Conservation (phyloP, 2,797 vertebrate species). For the Orestias chungarensis region DNA sequence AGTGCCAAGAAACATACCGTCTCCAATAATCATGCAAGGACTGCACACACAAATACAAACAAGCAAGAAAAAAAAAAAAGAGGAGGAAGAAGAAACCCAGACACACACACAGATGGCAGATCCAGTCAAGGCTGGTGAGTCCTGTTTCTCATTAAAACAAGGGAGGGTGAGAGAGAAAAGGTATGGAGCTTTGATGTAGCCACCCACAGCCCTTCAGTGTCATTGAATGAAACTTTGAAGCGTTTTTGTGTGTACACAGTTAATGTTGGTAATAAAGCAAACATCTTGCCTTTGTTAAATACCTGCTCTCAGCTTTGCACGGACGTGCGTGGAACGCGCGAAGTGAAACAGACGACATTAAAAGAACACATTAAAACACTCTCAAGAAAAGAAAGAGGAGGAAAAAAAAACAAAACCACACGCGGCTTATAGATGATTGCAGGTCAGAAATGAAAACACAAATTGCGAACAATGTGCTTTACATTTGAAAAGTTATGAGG, state of each 20-base stretch:
- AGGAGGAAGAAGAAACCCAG: conserved; percentile 27
- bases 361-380: conserved; percentile 57
- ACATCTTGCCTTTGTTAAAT: conserved; percentile 84
- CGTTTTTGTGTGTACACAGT: conserved; percentile 75
- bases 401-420: too few species aligned
- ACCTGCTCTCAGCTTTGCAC: conserved; percentile 55
- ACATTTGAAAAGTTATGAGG: conserved; percentile 45
- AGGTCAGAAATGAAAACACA: conserved; percentile 49
- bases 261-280: conserved; percentile 81
- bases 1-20: conserved; percentile 49
- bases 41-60: conserved; percentile 29
- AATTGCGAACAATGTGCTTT: conserved; percentile 58
- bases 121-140: conserved; percentile 84
- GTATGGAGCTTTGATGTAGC: conserved; percentile 85
- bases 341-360: conserved; percentile 45
- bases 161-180: conserved; percentile 72
- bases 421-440: conserved; percentile 41
- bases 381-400: too few species aligned
- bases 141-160: conserved; percentile 83
- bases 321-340: conserved; percentile 8
- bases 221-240: conserved; percentile 81
- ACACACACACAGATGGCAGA: conserved; percentile 80
- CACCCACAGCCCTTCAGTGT: conserved; percentile 82
- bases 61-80: conserved; percentile 26
- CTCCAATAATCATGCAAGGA: conserved; percentile 14